Conservation (phyloP, 2,797 vertebrate genomes). For the Sebastes iracundus region DNA sequence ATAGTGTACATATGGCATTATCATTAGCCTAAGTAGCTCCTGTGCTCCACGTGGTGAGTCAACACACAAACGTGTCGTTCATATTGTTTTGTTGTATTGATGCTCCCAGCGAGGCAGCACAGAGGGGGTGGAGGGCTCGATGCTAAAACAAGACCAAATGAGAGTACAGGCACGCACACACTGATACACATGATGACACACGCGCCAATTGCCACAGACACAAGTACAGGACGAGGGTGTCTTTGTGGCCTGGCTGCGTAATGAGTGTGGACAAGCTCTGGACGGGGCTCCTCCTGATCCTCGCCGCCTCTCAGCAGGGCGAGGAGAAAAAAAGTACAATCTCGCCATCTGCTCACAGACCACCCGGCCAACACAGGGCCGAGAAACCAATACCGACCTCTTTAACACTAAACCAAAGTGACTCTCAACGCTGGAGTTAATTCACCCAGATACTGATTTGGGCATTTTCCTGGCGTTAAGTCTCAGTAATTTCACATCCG, state of each 20-base stretch:
- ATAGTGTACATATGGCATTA: not conserved
- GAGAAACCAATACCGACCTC: not conserved
- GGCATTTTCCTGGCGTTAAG: slow-evolving; percentile 45
- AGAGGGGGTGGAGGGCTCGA: not conserved
- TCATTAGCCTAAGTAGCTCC: slow-evolving; percentile 6
- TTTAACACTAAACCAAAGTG: slow-evolving; percentile 28
- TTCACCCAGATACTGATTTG: slow-evolving; percentile 37
- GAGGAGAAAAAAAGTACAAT: slow-evolving; percentile 31
- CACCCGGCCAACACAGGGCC: slow-evolving; percentile 38
- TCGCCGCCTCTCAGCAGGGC: slow-evolving; percentile 37
- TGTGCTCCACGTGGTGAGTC: not conserved
- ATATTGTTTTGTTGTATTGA: slow-evolving; percentile 21
- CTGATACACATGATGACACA: slow-evolving; percentile 10
- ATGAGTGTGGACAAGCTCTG: slow-evolving; percentile 65
- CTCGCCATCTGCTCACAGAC: slow-evolving; percentile 61
- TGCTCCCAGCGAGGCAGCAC: not conserved
- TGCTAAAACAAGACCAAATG: slow-evolving; percentile 29
- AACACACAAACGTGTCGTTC: slow-evolving; percentile 31
- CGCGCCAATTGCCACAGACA: slow-evolving; percentile 6
- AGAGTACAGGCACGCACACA: slow-evolving; percentile 2
- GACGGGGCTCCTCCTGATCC: slow-evolving; percentile 61
- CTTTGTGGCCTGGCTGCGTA: slow-evolving; percentile 46
- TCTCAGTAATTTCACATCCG: slow-evolving; percentile 11
- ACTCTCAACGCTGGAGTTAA: slow-evolving; percentile 22
- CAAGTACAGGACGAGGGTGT: slow-evolving; percentile 20